phyloP scores from a whole-genome alignment of 2,888 invertebrate genomes.

The Cryptus viduatorius region DNA sequence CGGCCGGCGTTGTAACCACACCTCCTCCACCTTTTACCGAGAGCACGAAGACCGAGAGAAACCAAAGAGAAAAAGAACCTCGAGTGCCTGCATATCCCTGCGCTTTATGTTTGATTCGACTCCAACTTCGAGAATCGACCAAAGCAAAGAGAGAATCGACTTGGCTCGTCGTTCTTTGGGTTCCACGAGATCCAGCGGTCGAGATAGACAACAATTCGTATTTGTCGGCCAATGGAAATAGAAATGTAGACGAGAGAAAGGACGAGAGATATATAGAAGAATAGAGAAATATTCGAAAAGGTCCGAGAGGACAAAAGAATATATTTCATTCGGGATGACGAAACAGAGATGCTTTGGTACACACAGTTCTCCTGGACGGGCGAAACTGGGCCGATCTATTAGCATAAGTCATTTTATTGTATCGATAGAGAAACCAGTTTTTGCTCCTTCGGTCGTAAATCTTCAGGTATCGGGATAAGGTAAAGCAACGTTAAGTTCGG shows the following conservation, averaged over 20 bases:
- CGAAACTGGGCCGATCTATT: slow-evolving; percentile 62
- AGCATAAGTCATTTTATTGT: slow-evolving; percentile 53
- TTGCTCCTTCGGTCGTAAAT: slow-evolving; percentile 8
- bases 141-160: too few relatives aligned
- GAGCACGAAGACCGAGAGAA: slow-evolving; percentile 51
- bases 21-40: slow-evolving; percentile 77
- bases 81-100: slow-evolving; percentile 66
- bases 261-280: not conserved
- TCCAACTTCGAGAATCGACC: not conserved
- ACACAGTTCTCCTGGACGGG: not conserved
- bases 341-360: slow-evolving; percentile 32
- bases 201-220: slow-evolving; percentile 24
- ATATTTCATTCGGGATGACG: slow-evolving; percentile 8
- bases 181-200: slow-evolving; percentile 1
- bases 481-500: not conserved
- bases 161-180: not conserved
- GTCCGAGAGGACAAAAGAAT: slow-evolving; percentile 35
- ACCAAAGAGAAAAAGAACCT: slow-evolving; percentile 8
- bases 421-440: slow-evolving; percentile 48
- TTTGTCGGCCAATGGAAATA: not conserved
- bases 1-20: slow-evolving; percentile 67
- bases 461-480: not conserved
- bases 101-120: not conserved
- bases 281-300: not conserved
- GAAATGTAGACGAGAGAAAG: not conserved